phyloP scores from a whole-genome alignment of 2,113 vertebrate genomes.

The Pseudorasbora parva region DNA sequence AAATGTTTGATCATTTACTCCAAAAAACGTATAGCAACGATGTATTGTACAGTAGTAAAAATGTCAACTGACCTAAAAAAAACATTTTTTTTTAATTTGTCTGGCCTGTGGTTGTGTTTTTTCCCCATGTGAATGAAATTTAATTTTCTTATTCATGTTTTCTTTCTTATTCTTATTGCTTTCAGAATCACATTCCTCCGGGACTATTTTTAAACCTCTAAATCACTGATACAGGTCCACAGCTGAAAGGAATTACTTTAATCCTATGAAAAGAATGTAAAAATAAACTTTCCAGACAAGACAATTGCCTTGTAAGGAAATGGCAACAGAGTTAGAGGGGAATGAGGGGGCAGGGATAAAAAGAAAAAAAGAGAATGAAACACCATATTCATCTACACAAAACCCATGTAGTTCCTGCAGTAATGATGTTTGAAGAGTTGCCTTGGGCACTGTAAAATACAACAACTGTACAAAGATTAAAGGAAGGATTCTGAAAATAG shows the following conservation, averaged over 20 bases:
- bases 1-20: neutral
- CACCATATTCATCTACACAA: neutral
- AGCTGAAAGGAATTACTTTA: conserved; percentile 66
- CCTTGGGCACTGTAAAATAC: neutral
- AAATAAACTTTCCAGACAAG: conserved; percentile 65
- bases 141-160: neutral
- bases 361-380: neutral
- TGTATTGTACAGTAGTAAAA: neutral
- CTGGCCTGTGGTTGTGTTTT: neutral
- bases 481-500: neutral
- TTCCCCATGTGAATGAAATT: neutral
- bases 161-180: conserved; percentile 11
- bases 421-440: neutral
- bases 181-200: conserved; percentile 38
- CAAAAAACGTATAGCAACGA: too few species aligned
- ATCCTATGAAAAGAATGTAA: conserved; percentile 65
- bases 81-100: neutral
- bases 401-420: neutral
- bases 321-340: conserved; percentile 51
- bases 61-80: neutral
- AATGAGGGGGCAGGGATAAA: conserved; percentile 7
- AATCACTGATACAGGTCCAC: conserved; percentile 59
- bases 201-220: conserved; percentile 65
- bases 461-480: neutral
- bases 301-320: conserved; percentile 69